Evolutionary conservation across 2,797 vertebrate species (phyloP).

Genomic region (Gallinago solitaria): DNA sequence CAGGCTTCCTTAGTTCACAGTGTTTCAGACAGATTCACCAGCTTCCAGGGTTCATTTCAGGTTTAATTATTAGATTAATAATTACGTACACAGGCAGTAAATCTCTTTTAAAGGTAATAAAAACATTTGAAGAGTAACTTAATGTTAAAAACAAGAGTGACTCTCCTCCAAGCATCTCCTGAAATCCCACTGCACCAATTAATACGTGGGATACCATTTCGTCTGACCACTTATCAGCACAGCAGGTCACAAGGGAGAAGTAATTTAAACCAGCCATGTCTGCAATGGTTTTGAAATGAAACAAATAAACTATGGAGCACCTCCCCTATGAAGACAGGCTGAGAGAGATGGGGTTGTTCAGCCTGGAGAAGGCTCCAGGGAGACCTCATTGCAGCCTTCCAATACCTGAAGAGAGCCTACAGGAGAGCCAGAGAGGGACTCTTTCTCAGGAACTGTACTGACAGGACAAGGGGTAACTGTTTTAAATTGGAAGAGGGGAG

Average conservation of each 20-base stretch:
- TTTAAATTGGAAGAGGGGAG: too few species aligned
- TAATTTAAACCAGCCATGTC: background rate
- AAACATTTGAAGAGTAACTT: background rate
- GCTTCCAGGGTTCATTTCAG: conserved; percentile 32
- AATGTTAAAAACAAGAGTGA: background rate
- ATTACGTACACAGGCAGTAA: background rate
- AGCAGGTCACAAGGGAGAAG: background rate
- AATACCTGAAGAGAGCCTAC: too few species aligned
- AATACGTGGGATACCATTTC: background rate
- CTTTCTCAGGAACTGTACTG: too few species aligned
- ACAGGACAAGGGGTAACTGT: too few species aligned
- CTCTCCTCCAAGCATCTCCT: background rate
- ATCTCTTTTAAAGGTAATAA: background rate
- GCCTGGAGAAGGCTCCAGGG: too few species aligned
- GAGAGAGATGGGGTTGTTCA: too few species aligned
- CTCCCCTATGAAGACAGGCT: too few species aligned
- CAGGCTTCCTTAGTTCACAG: background rate
- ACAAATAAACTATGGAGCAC: background rate
- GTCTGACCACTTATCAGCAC: background rate
- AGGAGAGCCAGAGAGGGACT: too few species aligned
- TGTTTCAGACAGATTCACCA: background rate
- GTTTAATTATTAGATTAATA: background rate
- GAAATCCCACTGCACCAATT: background rate
- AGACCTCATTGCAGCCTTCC: too few species aligned
- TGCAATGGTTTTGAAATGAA: background rate